A percentile compares a stretch with the other conserved stretches of the same genome.
Conservation (phyloP, 2,797 vertebrate species). For the Pygocentrus nattereri region DNA sequence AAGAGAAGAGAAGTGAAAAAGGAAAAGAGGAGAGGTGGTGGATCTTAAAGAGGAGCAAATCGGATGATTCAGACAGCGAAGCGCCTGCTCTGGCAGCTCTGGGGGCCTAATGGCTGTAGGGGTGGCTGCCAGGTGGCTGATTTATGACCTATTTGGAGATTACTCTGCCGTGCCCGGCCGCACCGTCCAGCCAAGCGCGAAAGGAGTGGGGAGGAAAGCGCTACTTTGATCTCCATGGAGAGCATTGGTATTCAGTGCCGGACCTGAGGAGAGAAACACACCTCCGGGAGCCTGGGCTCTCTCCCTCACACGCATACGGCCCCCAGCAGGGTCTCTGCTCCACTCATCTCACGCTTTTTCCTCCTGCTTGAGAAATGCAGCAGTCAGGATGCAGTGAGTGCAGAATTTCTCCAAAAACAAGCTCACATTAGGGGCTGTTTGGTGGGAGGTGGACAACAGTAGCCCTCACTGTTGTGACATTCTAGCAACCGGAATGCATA, state of each 20-base stretch:
- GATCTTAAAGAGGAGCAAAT: not conserved
- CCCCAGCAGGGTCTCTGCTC: not conserved
- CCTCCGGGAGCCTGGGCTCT: slow-evolving; percentile 1
- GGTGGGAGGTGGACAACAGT: not conserved
- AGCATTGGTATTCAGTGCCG: slow-evolving; percentile 70
- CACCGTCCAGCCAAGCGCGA: slow-evolving; percentile 51
- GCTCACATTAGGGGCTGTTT: not conserved
- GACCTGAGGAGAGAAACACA: slow-evolving; percentile 45
- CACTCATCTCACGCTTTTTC: not conserved
- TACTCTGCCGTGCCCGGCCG: slow-evolving; percentile 62
- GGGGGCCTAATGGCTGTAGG: slow-evolving; percentile 40
- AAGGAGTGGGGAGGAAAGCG: slow-evolving; percentile 57
- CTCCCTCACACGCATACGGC: slow-evolving; percentile 17
- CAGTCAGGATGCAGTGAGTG: not conserved
- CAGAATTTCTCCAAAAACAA: not conserved
- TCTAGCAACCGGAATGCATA: not conserved
- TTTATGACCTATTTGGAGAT: slow-evolving; percentile 79
- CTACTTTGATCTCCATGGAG: slow-evolving; percentile 71
- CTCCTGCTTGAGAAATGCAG: not conserved
- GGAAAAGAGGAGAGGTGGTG: not conserved
- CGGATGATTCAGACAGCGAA: not conserved
- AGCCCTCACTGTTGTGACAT: not conserved
- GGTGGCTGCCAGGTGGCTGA: slow-evolving; percentile 60
- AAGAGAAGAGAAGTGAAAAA: not conserved
- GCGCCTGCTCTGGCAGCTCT: slow-evolving; percentile 16